Base-by-base conservation (phyloP, 2,888 invertebrate species). In the Nemapogon koenigi region DNA sequence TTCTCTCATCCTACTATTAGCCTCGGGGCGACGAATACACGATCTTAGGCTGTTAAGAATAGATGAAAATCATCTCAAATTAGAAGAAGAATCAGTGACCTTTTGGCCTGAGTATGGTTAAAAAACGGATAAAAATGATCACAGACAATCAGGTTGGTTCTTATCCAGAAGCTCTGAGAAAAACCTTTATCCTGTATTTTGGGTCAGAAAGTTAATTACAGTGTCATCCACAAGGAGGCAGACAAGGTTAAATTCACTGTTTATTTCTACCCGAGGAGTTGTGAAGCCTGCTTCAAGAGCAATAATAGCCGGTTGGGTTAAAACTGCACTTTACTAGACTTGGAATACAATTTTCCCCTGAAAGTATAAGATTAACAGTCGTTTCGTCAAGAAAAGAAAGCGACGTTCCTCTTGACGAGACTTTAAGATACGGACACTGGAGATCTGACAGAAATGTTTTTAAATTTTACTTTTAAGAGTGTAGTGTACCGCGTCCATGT, bases 361-460 rank as follows among this genome's bases (percentile, higher is more conserved):
- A 49, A 1, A 49, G 49, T n/a, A 15, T 46, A 2, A 31, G 50
- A 1, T 44, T 50, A 3, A 48, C 48, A 1, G 49, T 49, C 2
- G 49, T 50, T 4, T 51, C 49, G 1, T 42, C 41, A 30, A 44
- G 36, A 16, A 51, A 46, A 46, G n/a, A 39, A 1, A 40, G 47
- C 2, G 45, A 46, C 15, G 22, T 35, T 18, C 40, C 46, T 7
- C 3, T 48, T 13, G 48, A 49, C 13, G 46, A 49, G 2, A 46
- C 50, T 3, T 17, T 51, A 7, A 26, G 47, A 1, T 41, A 43
- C 13, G 49, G 44, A 2, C 49, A 49, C 27, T 51, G 49, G 51
- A 38, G 32, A 22, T 28, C 35, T 35, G 29, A 32, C 31, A 37
- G 40, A 16, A 42, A 39, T 8, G 39, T 42, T 10, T 22, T 22